Percentiles rank a stretch among this genome's conserved stretches.
Evolutionary conservation across 2,113 vertebrate genomes (phyloP).

Genomic region (Clinocottus analis): DNA sequence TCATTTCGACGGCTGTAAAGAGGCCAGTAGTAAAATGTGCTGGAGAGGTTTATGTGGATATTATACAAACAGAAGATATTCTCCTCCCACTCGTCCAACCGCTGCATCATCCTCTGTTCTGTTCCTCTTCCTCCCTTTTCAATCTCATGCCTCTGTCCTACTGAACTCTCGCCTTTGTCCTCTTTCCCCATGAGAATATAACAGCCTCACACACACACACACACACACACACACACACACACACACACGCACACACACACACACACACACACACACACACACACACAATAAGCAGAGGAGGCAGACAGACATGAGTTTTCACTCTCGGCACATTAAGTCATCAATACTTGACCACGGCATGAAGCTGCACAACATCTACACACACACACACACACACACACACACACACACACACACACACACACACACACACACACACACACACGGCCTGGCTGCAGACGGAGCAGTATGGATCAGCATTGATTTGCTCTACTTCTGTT

Average conservation of each 20-base stretch:
- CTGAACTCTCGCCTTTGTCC: slow-evolving; percentile 42
- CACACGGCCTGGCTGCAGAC: slow-evolving; percentile 26
- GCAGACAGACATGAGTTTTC: slow-evolving; percentile 32
- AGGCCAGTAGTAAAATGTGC: too few species aligned
- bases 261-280: slow-evolving; percentile 26
- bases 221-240: slow-evolving; percentile 8
- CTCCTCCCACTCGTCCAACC: not conserved
- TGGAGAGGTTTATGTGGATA: too few species aligned
- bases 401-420: not conserved
- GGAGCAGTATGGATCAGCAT: slow-evolving; percentile 46
- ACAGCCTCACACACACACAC: not conserved
- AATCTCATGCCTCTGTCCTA: slow-evolving; percentile 10
- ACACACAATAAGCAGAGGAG: not conserved
- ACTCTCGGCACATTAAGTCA: slow-evolving; percentile 33
- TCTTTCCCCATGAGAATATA: slow-evolving; percentile 22
- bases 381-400: not conserved
- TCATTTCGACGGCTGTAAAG: too few species aligned
- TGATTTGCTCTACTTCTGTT: slow-evolving; percentile 70
- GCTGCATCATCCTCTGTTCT: not conserved
- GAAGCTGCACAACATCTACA: slow-evolving; percentile 6
- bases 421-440: not conserved
- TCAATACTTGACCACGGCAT: slow-evolving; percentile 41
- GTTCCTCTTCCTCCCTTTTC: not conserved
- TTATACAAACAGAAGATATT: not conserved
- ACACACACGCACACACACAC: slow-evolving; percentile 21